A percentile compares a stretch with the other conserved stretches of the same genome.
Conservation (phyloP, 2,113 vertebrate genomes). For the Amphilophus citrinellus region DNA sequence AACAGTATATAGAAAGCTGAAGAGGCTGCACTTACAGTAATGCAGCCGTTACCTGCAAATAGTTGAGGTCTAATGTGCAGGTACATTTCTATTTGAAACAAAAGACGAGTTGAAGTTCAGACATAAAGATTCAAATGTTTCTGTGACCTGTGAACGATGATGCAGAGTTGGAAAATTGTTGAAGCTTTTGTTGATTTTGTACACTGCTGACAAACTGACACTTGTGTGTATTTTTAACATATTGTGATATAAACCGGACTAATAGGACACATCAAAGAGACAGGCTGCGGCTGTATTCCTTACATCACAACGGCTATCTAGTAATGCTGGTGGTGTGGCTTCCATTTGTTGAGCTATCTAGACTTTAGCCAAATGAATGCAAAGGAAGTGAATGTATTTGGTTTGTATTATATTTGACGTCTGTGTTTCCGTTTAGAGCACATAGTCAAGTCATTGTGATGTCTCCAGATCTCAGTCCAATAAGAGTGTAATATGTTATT, state of each 20-base stretch:
- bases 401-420: background rate
- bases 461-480: background rate
- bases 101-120: background rate
- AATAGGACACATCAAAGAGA: background rate
- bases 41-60: background rate
- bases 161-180: background rate
- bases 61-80: background rate
- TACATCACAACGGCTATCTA: background rate
- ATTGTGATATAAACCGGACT: background rate
- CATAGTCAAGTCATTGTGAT: background rate
- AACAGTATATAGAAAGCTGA: constrained; percentile 6
- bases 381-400: background rate
- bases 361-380: background rate
- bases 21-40: constrained; percentile 16
- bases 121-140: background rate
- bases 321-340: background rate
- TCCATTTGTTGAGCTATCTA: background rate
- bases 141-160: background rate
- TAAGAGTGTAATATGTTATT: background rate
- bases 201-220: background rate
- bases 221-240: background rate
- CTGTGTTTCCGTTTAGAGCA: background rate
- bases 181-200: constrained; percentile 9
- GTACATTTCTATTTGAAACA: background rate
- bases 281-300: background rate